Evolutionary conservation across 2,113 vertebrate species (phyloP), one percentile per base, ranked within the genome.

Genomic region (Benitochromis conjunctus): DNA sequence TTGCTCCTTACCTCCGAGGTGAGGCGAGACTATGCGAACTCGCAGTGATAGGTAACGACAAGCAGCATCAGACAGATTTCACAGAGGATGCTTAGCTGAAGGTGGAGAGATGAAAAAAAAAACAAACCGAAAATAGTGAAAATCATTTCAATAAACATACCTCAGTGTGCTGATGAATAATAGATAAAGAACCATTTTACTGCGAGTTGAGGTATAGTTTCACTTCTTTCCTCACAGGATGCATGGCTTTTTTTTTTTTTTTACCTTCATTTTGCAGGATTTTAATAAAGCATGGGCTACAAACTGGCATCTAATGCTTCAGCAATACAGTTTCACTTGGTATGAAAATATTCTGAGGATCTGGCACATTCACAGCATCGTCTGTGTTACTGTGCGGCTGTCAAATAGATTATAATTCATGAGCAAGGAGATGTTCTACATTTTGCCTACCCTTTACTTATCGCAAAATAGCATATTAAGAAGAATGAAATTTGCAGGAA

Each of bases 371-470:
- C 71, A 54, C 74, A 46, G 69, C 55, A 74, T 85, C 43, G 64
- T 82, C 55, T 51, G 53, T 64, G 77, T 58, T 71, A 46, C 85
- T 66, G 85, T 83, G 81, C 74, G 36, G 85, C 88, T 92, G 93
- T 95, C 90, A 93, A 80, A 89, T 80, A 87, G 81, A 93, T 92
- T 91, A 91, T 76, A 93, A 93, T 93, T 93, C 87, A 93, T 90
- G 88, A 91, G 91, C 76, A 83, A 56, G 77, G 48, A 84, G 77
- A 91, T 89, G 91, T 89, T 84, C 38, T 54, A 89, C 87, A 89
- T 76, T 85, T 92, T 83, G 60, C 88, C 54, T 69, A 43, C 36
- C 41, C 79, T 76, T 80, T 62, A 86, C 80, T 88, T 91, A 89
- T 91, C 85, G 81, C 11, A 88, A 79, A 91, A 71, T 34, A 46